Percentiles rank a stretch among this genome's conserved stretches.
phyloP scores from a whole-genome alignment of 2,888 invertebrate species.

The Rhingia campestris region DNA sequence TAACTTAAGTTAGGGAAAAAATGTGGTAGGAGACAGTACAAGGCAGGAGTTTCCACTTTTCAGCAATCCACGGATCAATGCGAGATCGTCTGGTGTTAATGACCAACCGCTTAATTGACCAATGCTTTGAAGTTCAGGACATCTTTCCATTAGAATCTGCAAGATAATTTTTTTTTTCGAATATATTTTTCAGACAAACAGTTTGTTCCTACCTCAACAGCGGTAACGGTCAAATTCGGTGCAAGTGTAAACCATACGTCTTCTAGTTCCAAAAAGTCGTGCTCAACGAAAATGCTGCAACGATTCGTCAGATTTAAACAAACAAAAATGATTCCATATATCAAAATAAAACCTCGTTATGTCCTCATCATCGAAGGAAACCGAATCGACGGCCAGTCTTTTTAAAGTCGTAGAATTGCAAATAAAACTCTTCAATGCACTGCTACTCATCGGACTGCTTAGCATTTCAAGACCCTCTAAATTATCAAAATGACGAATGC shows the following conservation, averaged over 20 bases:
- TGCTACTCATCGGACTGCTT: conserved; percentile 85
- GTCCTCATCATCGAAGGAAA: conserved; percentile 87
- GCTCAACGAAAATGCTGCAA: conserved; percentile 86
- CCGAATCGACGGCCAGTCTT: conserved; percentile 86
- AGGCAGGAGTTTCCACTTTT: conserved; percentile 87
- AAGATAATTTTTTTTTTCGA: not conserved
- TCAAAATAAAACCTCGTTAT: conserved; percentile 84
- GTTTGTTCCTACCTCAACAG: conserved; percentile 83
- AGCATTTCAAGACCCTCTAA: conserved; percentile 87
- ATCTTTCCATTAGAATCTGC: conserved; percentile 86
- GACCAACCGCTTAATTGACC: conserved; percentile 88
- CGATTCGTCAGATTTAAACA: not conserved
- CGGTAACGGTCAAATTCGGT: conserved; percentile 85
- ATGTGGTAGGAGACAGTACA: conserved; percentile 85
- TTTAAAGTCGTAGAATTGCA: conserved; percentile 86
- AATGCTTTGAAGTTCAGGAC: conserved; percentile 86
- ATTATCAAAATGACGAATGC: conserved; percentile 85
- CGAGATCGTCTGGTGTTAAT: conserved; percentile 87
- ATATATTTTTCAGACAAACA: no score
- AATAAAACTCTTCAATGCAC: conserved; percentile 85
- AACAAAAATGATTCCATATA: not conserved
- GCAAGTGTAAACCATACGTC: conserved; percentile 88
- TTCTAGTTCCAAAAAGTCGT: conserved; percentile 86
- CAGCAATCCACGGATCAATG: conserved; percentile 86
- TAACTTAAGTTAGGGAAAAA: conserved; percentile 80